Conservation (phyloP, 2,888 invertebrate species). For the Drosophila monieri region DNA sequence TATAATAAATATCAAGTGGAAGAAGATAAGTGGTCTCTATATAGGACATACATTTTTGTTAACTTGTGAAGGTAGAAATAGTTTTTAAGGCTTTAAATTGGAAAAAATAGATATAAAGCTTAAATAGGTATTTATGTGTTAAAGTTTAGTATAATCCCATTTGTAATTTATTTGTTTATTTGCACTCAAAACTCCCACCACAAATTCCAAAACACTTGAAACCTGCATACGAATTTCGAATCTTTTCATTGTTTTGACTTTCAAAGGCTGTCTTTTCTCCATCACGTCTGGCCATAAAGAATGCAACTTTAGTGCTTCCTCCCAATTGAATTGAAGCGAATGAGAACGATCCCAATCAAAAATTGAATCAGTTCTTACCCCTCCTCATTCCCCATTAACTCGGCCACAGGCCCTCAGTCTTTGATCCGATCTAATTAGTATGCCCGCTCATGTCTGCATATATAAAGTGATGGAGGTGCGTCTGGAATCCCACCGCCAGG, state of each 20-base stretch:
- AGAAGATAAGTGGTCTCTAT: neutral
- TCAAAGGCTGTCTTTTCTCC: conserved; percentile 13
- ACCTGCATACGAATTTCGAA: conserved; percentile 3
- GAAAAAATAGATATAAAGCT: neutral
- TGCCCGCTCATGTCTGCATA: conserved; percentile 78
- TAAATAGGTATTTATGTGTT: too few relatives aligned
- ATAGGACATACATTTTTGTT: neutral
- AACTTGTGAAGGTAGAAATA: neutral
- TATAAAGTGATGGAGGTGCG: conserved; percentile 60
- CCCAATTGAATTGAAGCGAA: conserved; percentile 61
- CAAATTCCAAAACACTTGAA: conserved; percentile 12
- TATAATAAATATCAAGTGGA: neutral
- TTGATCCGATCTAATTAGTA: conserved; percentile 69
- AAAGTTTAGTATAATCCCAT: too few relatives aligned
- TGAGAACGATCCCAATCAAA: conserved; percentile 49
- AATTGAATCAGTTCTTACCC: conserved; percentile 62
- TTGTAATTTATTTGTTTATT: neutral
- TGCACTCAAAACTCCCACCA: neutral
- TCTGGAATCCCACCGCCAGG: conserved; percentile 62
- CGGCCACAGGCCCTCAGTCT: conserved; percentile 1
- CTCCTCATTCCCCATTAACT: conserved; percentile 17
- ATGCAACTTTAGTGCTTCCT: conserved; percentile 70
- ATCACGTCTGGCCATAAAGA: conserved; percentile 65
- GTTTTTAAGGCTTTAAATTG: neutral
- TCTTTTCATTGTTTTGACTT: conserved; percentile 6